phyloP scores from a whole-genome alignment of 2,888 invertebrate species.

The Drosophila paranaensis region DNA sequence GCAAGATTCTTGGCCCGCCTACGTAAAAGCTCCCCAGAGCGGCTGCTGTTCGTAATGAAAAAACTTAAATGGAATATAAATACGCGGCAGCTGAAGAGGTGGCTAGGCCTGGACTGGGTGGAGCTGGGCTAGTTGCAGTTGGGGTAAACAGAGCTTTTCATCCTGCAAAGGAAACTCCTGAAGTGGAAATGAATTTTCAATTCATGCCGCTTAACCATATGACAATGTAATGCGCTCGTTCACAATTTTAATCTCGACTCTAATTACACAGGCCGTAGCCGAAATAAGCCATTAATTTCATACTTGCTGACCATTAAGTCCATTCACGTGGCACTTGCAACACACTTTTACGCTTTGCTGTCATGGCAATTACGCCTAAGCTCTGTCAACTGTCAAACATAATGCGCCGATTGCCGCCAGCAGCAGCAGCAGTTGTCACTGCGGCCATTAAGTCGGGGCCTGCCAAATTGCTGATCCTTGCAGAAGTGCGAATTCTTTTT shows the following conservation, averaged over 20 bases:
- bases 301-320: slow-evolving; percentile 74
- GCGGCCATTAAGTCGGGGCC: slow-evolving; percentile 60
- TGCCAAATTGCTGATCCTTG: slow-evolving; percentile 62
- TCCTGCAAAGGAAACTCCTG: slow-evolving; percentile 9
- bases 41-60: slow-evolving; percentile 58
- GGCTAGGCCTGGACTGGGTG: not conserved
- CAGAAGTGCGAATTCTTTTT: slow-evolving; percentile 74
- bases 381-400: slow-evolving; percentile 76
- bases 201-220: slow-evolving; percentile 9
- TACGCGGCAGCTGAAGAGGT: slow-evolving; percentile 27
- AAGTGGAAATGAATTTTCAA: slow-evolving; percentile 2
- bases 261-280: slow-evolving; percentile 37
- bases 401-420: slow-evolving; percentile 58
- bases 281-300: slow-evolving; percentile 73
- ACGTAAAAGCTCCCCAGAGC: slow-evolving; percentile 32
- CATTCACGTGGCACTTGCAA: slow-evolving; percentile 44
- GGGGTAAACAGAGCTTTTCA: slow-evolving; percentile 14
- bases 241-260: slow-evolving; percentile 40
- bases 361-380: slow-evolving; percentile 73
- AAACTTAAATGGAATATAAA: slow-evolving; percentile 77
- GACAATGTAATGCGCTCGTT: slow-evolving; percentile 24
- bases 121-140: not conserved
- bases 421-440: slow-evolving; percentile 64
- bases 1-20: slow-evolving; percentile 54
- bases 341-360: slow-evolving; percentile 52